phyloP scores from a whole-genome alignment of 2,797 vertebrate genomes.

The Cossypha niveicapilla region DNA sequence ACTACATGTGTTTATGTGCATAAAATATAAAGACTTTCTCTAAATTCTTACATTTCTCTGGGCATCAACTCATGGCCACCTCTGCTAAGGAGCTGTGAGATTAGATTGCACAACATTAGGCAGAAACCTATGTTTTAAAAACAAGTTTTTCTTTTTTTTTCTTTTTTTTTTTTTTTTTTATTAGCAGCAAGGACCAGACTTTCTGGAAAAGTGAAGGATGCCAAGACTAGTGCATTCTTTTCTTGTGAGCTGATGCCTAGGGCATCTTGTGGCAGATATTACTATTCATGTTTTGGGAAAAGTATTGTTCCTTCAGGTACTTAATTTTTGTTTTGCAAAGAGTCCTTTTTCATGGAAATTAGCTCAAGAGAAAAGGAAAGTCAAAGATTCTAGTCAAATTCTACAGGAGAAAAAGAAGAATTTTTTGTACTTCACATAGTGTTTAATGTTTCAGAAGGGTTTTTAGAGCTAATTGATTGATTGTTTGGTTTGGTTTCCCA shows the following conservation, averaged over 20 bases:
- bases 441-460: neutral
- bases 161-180: too few relatives aligned
- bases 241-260: neutral
- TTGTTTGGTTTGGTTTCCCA: neutral
- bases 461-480: neutral
- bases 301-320: neutral
- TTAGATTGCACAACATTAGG: neutral
- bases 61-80: neutral
- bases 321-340: neutral
- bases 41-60: neutral
- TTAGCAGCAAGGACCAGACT: slow-evolving; percentile 24
- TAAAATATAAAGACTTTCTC: neutral
- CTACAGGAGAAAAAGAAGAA: neutral
- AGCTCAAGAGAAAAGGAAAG: neutral
- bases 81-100: neutral
- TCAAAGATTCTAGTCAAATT: neutral
- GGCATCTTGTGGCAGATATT: neutral
- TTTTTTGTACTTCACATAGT: neutral
- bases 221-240: slow-evolving; percentile 14
- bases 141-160: neutral
- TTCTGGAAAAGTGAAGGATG: slow-evolving; percentile 44
- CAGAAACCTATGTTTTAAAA: neutral
- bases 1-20: neutral
- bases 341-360: neutral
- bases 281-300: neutral